A percentile compares a stretch with the other conserved stretches of the same genome.
Conservation (phyloP, 2,888 invertebrate species). For the Laspeyria flexula region DNA sequence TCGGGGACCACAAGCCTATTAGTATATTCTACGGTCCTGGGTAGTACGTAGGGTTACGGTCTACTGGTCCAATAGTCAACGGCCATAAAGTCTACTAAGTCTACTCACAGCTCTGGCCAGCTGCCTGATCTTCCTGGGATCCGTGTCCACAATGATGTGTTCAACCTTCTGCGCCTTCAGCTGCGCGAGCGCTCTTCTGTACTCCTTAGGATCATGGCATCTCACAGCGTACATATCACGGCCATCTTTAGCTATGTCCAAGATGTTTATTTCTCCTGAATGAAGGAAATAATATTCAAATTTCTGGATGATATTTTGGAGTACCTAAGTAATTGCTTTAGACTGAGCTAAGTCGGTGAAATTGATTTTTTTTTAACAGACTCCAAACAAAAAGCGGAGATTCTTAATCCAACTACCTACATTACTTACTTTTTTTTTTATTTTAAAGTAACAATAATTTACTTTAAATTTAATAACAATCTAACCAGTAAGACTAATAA, state of each 20-base stretch:
- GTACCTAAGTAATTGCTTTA: slow-evolving; percentile 42
- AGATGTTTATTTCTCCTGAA: slow-evolving; percentile 92
- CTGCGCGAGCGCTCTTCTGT: slow-evolving; percentile 91
- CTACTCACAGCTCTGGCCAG: slow-evolving; percentile 94
- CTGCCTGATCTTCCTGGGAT: slow-evolving; percentile 91
- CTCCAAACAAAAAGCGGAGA: too few species aligned
- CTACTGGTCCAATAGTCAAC: neutral
- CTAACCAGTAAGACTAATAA: too few species aligned
- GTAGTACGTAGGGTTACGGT: too few species aligned
- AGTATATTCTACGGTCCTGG: too few species aligned
- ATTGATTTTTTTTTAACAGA: too few species aligned
- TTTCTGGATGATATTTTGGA: too few species aligned
- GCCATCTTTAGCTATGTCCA: slow-evolving; percentile 90
- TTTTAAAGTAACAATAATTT: too few species aligned
- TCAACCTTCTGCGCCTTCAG: slow-evolving; percentile 94
- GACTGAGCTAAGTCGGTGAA: slow-evolving; percentile 18
- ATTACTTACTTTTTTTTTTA: too few species aligned
- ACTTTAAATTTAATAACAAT: too few species aligned
- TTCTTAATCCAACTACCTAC: too few species aligned
- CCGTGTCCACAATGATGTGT: slow-evolving; percentile 95
- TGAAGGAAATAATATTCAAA: slow-evolving; percentile 9
- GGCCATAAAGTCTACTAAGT: neutral
- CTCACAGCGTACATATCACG: slow-evolving; percentile 89
- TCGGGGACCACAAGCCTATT: too few species aligned
- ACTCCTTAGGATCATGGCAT: slow-evolving; percentile 87